Evolutionary conservation across 2,888 invertebrate species (phyloP).

Genomic region (Tanytarsus gracilentus): DNA sequence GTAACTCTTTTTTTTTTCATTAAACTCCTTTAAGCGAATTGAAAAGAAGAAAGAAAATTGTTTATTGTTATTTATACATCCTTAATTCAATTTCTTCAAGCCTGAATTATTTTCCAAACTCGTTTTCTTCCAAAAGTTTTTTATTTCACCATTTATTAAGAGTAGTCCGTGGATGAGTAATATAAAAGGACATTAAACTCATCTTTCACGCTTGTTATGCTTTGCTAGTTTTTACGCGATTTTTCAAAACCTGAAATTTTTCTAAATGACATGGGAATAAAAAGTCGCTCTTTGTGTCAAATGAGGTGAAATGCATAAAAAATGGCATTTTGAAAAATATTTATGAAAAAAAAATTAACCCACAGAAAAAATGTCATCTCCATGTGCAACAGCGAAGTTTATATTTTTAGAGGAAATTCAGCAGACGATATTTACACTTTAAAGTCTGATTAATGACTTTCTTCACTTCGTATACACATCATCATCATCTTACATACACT

Average conservation of each 20-base stretch:
- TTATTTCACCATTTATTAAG: too few relatives aligned
- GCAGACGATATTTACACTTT: neutral
- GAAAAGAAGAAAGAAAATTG: conserved; percentile 10
- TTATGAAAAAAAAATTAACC: conserved; percentile 1
- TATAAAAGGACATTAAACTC: conserved; percentile 18
- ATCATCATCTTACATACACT: neutral
- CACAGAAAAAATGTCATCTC: neutral
- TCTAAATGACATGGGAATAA: too few relatives aligned
- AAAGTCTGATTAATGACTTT: conserved; percentile 28
- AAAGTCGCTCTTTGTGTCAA: too few relatives aligned
- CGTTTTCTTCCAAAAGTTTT: too few relatives aligned
- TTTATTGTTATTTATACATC: conserved; percentile 22
- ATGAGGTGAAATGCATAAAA: too few relatives aligned
- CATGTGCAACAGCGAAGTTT: neutral
- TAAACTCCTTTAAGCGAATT: neutral
- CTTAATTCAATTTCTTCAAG: neutral
- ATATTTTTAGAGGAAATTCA: conserved; percentile 4
- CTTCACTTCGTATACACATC: neutral
- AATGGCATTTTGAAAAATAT: neutral
- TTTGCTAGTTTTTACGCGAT: too few relatives aligned
- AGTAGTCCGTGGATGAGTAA: too few relatives aligned
- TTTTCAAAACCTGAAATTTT: too few relatives aligned
- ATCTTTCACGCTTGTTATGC: conserved; percentile 21
- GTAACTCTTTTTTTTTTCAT: neutral
- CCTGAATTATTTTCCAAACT: neutral